phyloP scores from a whole-genome alignment of 2,113 vertebrate species.

The Vanacampus margaritifer region DNA sequence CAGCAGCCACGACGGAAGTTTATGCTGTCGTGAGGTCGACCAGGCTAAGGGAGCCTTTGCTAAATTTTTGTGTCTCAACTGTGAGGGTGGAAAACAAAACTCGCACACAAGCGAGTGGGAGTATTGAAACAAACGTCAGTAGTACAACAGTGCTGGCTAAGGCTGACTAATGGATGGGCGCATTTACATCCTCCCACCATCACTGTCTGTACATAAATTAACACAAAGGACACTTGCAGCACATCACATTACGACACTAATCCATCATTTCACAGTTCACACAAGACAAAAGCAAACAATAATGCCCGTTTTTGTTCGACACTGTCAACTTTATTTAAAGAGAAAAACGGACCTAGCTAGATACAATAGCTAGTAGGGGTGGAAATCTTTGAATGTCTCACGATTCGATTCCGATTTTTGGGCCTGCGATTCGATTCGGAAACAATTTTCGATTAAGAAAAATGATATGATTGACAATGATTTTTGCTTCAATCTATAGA shows the following conservation, averaged over 20 bases:
- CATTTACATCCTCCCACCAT: conserved; percentile 54
- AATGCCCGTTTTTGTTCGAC: not conserved
- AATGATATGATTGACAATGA: no score
- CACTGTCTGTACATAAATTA: conserved; percentile 37
- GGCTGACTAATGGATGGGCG: conserved; percentile 38
- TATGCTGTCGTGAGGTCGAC: not conserved
- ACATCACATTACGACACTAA: conserved; percentile 21
- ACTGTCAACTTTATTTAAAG: not conserved
- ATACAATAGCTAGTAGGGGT: no score
- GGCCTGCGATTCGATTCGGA: no score
- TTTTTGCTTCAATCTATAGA: no score
- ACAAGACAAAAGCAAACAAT: not conserved
- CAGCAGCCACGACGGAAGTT: not conserved
- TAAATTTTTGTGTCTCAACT: not conserved
- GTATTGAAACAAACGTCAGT: conserved; percentile 23
- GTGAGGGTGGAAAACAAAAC: conserved; percentile 21
- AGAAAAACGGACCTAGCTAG: not conserved
- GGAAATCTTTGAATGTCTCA: no score
- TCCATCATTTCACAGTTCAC: not conserved
- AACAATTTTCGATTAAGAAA: no score
- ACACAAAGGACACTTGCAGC: not conserved
- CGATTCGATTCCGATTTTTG: no score
- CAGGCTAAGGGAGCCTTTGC: not conserved
- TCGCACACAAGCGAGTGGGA: conserved; percentile 2
- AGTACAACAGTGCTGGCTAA: conserved; percentile 13